A percentile compares a stretch with the other conserved stretches of the same genome.
phyloP scores from a whole-genome alignment of 2,113 vertebrate species.

The Periophthalmodon schlosseri region DNA sequence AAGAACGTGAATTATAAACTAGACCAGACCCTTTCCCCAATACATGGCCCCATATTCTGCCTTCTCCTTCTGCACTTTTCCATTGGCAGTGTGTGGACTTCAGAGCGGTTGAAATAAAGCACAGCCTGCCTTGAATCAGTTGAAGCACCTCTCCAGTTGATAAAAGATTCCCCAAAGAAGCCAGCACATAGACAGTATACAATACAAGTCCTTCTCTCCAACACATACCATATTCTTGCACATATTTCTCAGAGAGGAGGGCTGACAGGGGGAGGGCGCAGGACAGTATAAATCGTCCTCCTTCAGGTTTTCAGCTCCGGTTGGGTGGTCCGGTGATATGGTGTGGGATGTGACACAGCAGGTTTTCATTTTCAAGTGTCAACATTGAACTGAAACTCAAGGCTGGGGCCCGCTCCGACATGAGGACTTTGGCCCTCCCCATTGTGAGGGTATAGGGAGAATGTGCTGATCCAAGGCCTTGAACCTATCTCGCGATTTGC shows the following conservation, averaged over 20 bases:
- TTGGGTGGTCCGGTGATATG: conserved; percentile 79
- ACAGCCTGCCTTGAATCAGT: conserved; percentile 51
- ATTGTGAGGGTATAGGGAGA: background rate
- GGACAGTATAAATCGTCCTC: conserved; percentile 40
- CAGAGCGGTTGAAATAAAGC: conserved; percentile 59
- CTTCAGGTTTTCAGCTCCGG: conserved; percentile 73
- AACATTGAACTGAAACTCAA: conserved; percentile 49
- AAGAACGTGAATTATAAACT: conserved; percentile 63
- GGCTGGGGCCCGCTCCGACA: conserved; percentile 25
- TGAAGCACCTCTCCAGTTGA: conserved; percentile 56
- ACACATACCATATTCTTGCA: background rate
- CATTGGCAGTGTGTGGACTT: conserved; percentile 74
- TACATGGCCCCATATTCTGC: background rate
- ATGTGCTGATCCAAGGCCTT: background rate
- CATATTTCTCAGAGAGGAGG: background rate
- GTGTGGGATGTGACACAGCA: conserved; percentile 67
- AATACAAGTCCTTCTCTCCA: conserved; percentile 9
- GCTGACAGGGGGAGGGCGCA: conserved; percentile 19
- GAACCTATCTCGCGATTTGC: background rate
- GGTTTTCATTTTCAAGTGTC: conserved; percentile 45
- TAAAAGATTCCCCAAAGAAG: conserved; percentile 73
- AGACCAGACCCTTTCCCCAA: conserved; percentile 71
- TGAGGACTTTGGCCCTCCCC: background rate
- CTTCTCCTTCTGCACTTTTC: conserved; percentile 56
- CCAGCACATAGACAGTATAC: conserved; percentile 63